Conservation (phyloP, 2,113 vertebrate genomes). For the Chauna torquata region DNA sequence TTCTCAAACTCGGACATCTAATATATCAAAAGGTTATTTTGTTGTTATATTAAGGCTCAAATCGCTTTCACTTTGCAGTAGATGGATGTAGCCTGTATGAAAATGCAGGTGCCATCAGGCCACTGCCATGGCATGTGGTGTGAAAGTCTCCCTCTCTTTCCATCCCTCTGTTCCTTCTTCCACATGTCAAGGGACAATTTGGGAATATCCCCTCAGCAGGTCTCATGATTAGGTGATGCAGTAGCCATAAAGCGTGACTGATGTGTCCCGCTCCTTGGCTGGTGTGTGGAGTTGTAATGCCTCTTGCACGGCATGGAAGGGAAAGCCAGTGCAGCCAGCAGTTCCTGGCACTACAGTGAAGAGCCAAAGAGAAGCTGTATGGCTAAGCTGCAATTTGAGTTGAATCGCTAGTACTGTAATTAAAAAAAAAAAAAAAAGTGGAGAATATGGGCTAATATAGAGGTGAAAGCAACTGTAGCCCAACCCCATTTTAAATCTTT, state of each 20-base stretch:
- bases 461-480: neutral
- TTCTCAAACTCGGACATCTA: neutral
- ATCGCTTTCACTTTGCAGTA: neutral
- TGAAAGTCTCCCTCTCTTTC: neutral
- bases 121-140: neutral
- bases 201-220: neutral
- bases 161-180: neutral
- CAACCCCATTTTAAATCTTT: neutral
- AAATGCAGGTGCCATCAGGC: neutral
- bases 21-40: neutral
- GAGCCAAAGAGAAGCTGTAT: neutral
- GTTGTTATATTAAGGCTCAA: neutral
- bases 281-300: neutral
- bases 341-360: neutral
- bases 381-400: neutral
- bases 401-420: neutral
- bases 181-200: neutral
- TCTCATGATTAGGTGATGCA: neutral
- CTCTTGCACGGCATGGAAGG: rapidly evolving
- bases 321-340: neutral
- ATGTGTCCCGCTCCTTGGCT: neutral
- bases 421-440: too few species aligned
- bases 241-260: neutral
- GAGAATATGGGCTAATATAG: neutral
- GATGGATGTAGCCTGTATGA: neutral